Evolutionary conservation across 2,797 vertebrate species (phyloP).

Genomic region (Eupleurogrammus muticus): DNA sequence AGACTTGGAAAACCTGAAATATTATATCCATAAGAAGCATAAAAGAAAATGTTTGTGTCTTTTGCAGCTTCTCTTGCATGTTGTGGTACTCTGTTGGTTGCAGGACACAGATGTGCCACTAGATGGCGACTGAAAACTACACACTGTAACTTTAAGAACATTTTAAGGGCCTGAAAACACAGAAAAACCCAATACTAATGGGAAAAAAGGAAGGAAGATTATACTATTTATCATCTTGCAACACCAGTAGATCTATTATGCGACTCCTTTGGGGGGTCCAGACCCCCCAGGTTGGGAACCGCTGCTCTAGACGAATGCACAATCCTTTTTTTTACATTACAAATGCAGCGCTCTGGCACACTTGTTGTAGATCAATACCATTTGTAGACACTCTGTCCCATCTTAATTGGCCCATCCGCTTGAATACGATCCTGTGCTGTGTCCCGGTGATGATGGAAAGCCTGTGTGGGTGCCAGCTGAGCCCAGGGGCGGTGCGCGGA

Average conservation of each 20-base stretch:
- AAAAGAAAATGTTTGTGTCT: too few relatives aligned
- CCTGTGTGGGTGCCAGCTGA: constrained; percentile 60
- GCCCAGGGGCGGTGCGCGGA: constrained; percentile 43
- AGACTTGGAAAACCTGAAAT: too few relatives aligned
- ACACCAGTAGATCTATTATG: not conserved
- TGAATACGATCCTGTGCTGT: constrained; percentile 41
- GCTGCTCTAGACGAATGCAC: not conserved
- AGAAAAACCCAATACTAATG: not conserved
- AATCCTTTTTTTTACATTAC: constrained; percentile 8
- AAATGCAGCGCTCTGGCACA: constrained; percentile 12
- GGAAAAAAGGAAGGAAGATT: not conserved
- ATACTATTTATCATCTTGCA: not conserved
- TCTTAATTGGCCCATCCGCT: constrained; percentile 50
- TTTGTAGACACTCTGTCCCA: constrained; percentile 38
- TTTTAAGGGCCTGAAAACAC: not conserved
- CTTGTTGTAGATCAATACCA: constrained; percentile 41
- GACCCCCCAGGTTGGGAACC: not conserved
- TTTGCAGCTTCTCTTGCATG: too few relatives aligned
- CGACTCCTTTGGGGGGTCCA: not conserved
- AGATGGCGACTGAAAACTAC: too few relatives aligned
- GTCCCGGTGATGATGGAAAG: constrained; percentile 55
- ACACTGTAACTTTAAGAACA: too few relatives aligned
- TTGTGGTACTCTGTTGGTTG: too few relatives aligned
- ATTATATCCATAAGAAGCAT: too few relatives aligned
- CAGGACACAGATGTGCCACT: too few relatives aligned